phyloP scores from a whole-genome alignment of 2,113 vertebrate genomes.

The Rhinogobius similis region DNA sequence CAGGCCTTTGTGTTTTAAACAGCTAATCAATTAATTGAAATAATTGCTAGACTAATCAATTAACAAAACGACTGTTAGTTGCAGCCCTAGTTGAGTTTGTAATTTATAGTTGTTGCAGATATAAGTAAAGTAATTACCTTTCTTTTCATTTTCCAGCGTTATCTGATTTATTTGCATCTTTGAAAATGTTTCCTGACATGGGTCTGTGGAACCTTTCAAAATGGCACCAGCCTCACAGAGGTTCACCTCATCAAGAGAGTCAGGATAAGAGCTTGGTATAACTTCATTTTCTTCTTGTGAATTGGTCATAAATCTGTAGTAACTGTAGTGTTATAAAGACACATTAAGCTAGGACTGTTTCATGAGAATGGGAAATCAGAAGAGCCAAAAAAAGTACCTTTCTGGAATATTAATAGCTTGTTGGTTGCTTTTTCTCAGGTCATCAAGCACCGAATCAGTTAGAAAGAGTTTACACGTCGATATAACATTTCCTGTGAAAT shows the following conservation, averaged over 20 bases:
- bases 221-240: constrained; percentile 32
- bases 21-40: too few relatives aligned
- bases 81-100: background rate
- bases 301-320: constrained; percentile 14
- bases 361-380: background rate
- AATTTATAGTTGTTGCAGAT: background rate
- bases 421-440: constrained; percentile 40
- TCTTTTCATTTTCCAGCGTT: constrained; percentile 10
- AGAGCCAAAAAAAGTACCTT: constrained; percentile 49
- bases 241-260: constrained; percentile 44
- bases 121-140: constrained; percentile 19
- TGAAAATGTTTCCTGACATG: constrained; percentile 61
- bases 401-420: constrained; percentile 42
- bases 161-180: constrained; percentile 28
- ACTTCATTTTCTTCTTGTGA: constrained; percentile 25
- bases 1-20: too few relatives aligned
- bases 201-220: constrained; percentile 23
- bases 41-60: too few relatives aligned
- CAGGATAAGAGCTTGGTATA: constrained; percentile 69
- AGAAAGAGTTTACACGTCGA: constrained; percentile 63
- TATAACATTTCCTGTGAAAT: constrained; percentile 59
- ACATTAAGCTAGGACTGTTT: background rate
- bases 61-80: too few relatives aligned
- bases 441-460: constrained; percentile 56
- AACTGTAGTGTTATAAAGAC: constrained; percentile 45